Evolutionary conservation across 1,140 invertebrate genomes (phyloP), one percentile per base, ranked within the genome.

Genomic region (Drosophila athabasca): DNA sequence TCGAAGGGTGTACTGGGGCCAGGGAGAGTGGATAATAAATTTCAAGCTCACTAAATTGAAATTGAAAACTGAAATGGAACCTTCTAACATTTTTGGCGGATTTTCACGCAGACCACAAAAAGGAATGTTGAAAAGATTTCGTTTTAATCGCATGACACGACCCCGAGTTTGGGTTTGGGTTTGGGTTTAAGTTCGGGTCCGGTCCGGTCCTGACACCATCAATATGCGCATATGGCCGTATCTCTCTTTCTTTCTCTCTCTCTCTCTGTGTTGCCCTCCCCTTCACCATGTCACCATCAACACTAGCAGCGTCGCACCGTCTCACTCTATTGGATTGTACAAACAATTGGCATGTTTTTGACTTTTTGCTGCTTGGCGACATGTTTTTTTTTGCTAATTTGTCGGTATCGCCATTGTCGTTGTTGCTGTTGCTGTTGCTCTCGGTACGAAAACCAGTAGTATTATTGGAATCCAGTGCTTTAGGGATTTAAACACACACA

Each of bases 311-410:
- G 17, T 19, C 29, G 29, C 29, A 51, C 5, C 41, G 15, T 22
- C 44, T 49, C 29, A 43, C 51, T 69, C 50, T 4, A 24, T 54
- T 54, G 66, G 52, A 58, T 68, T 65, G 75, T 54, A 74, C 77
- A 85, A 85, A 80, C 67, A 85, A 84, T 76, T 80, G 72, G 58
- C 77, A 74, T 85, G 77, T 77, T 80, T 79, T 77, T 74, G 73
- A 55, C 73, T 77, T 84, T 80, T 84, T 80, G 81, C 80, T 76
- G 62, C 76, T 80, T 64, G 80, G 61, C 72, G 64, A 59, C 79
- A 65, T 85, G 68, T 50, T 50, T 77, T 50, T 77, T 80, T 81
- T 80, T 84, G 81, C 85, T 84, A 84, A 85, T 85, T 84, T 83
- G 79, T 75, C 83, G 79, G 69, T 54, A 58, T 67, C 67, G 72